Evolutionary conservation across 2,113 vertebrate genomes (phyloP), one percentile per base, ranked within the genome.

Genomic region (Motacilla tschutschensis): DNA sequence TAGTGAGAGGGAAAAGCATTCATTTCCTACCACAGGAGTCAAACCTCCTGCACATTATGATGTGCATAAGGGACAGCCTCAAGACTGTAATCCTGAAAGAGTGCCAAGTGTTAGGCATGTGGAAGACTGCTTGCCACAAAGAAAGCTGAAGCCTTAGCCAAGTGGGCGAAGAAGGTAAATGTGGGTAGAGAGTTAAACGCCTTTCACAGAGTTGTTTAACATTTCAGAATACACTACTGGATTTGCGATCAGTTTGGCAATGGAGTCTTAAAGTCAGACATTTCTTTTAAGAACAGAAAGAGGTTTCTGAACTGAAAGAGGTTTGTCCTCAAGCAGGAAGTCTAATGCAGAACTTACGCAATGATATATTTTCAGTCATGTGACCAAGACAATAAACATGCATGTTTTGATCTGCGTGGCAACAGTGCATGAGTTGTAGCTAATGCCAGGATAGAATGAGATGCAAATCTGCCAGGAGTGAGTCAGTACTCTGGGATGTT

Each of bases 361-460:
- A 91, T 17, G 8, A 91, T 94, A 73, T 91, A 92, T 96, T 96
- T 96, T 95, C 93, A 90, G 91, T 89, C 94, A 91, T 84, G 88
- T 90, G 93, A 86, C 94, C 86, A 85, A 94, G 94, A 97, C 94
- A 96, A 97, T 97, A 96, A 97, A 96, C 92, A 94, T 38, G 84
- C 65, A 71, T 74, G 92, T 95, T 97, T 97, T 96, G 95, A 97
- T 96, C 95, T 95, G 79, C 7, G n/a, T 76, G 91, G 94, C 90
- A 93, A 84, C 83, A 79, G 81, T 14, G 5, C 67, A 85, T 3
- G 7, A 94, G 82, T 90, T 8, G 16, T 86, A 94, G 85, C 90
- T 96, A 94, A 58, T 92, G 51, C 85, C 4, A 8, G 85, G 92
- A 86, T 69, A 90, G 93, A 96, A 93, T 70, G 87, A 95, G 91